Base-by-base conservation (phyloP, 2,888 invertebrate genomes). In the Drosophila pullipes region DNA sequence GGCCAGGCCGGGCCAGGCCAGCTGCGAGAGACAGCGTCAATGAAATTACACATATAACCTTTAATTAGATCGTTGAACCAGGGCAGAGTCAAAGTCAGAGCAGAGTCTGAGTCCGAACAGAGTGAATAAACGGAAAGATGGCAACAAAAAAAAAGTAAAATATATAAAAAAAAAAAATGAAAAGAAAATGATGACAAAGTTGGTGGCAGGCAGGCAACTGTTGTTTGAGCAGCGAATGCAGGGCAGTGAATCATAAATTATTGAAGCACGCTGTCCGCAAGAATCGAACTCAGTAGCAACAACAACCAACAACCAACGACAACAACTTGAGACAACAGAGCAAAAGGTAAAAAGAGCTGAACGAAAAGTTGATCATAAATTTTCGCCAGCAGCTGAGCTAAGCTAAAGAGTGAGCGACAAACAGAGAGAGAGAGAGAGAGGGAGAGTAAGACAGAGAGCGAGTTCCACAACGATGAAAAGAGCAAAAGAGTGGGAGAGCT, bases 51-150 rank as follows among this genome's bases (percentile, higher is more conserved):
- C 58, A 76, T 89, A 81, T 89, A 87, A 90, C 87, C 91, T 91
- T 91, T 91, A 91, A 91, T 91, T 91, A 88, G 92, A 91, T 84
- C 91, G 81, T 91, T 91, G 91, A 91, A 91, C 92, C 89, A 89
- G 78, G 58, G 69, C 79, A 71, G 47, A 58, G 62, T 39, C 76
- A 22, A 41, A 68, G 55, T 13, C 70, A 22, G 37, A 60, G 57
- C 52, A 49, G 64, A 50, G 58, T 54, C 52, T 30, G 52, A 54
- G 59, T 33, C 63, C n/a, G 41, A 58, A 47, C 58, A 39, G 66
- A 39, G 71, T 28, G 54, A 62, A 9, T 31, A 41, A 31, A 37
- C 37, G 50, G 33, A 25, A 25, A 67, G 54, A 25, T 31, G 50
- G 41, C 50, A 52, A 47, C 6, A 13, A 22, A 22, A 13, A 13